Base-by-base conservation (phyloP, 2,888 invertebrate species). In the Criorhina ranunculi region DNA sequence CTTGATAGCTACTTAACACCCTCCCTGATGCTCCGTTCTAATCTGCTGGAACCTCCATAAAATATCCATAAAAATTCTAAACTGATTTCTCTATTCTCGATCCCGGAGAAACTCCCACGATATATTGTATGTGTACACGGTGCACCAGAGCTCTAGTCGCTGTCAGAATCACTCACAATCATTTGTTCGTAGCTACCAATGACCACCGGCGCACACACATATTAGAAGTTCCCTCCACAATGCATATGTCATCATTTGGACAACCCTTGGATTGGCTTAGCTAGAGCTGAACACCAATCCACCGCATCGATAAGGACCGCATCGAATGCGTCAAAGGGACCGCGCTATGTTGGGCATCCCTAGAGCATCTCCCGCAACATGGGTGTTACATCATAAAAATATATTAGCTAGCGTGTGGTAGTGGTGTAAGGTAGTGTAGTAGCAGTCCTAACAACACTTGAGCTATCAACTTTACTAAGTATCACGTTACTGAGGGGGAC, bases 311-410 rank as follows among this genome's bases (percentile, higher is more conserved):
- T 76, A 85, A 85, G 85, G 80, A 80, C 80, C 85, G 85, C 64
- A 35, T 66, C 85, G 35, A 85, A 85, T 80, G 12, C n/a, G 53
- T 85, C 85, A 85, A 85, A 85, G 80, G 31, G 17, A 53, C 85
- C 78, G 82, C 78, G 6, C 31, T 55, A 4, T 67, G 75, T n/a
- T 80, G 80, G 79, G 80, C 80, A 79, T 76, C 66, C 80, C 75
- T 60, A 24, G 15, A 42, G 17, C 40, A 35, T 55, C 42, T 37
- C 31, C 49, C 49, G 40, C 57, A 46, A 55, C 49, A 70, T 69
- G 80, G 80, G 75, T 66, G 80, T 85, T 85, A 72, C 85, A 46
- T 80, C 85, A 85, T 85, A 80, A 85, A 85, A 85, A 70, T 75
- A 70, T 79, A 85, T 85, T 85, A 85, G 75, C 69, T 35, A 19